These are phyloP conservation scores for Drosophila bunnanda DNA, from an alignment of 2,888 invertebrate species.

Conservation along the genomic window DNA sequence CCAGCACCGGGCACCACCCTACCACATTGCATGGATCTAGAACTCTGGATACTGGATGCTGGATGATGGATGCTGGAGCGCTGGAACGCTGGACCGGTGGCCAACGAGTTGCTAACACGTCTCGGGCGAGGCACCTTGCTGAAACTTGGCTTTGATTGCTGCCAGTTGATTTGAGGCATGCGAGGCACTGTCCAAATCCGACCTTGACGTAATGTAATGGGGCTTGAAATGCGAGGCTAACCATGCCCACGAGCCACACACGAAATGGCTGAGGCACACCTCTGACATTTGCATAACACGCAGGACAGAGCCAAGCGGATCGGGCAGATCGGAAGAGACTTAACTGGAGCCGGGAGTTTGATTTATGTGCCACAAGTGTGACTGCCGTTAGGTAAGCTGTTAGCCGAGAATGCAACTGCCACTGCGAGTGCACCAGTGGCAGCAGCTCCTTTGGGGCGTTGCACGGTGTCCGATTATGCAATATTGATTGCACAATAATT, in stretches of 20 bases:
- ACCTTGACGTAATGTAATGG: slow-evolving; percentile 71
- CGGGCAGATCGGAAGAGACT: slow-evolving; percentile 9
- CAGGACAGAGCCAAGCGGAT: slow-evolving; percentile 36
- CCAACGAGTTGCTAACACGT: slow-evolving; percentile 69
- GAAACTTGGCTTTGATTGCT: slow-evolving; percentile 62
- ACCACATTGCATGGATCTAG: slow-evolving; percentile 12
- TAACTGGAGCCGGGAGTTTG: slow-evolving; percentile 47
- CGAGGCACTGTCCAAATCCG: slow-evolving; percentile 44
- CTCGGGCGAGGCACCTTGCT: slow-evolving; percentile 76
- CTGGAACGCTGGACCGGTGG: slow-evolving; percentile 20
- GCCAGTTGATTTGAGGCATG: slow-evolving; percentile 65
- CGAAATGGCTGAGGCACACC: slow-evolving; percentile 70
- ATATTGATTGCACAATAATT: slow-evolving; percentile 79
- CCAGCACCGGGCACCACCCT: slow-evolving; percentile 28
- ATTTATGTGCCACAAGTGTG: slow-evolving; percentile 78
- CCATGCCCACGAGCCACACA: slow-evolving; percentile 78
- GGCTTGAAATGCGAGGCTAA: slow-evolving; percentile 55
- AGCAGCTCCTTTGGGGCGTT: slow-evolving; percentile 62
- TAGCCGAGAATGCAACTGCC: slow-evolving; percentile 21
- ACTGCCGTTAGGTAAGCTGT: slow-evolving; percentile 68
- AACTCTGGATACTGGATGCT: background rate
- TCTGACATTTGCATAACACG: slow-evolving; percentile 78
- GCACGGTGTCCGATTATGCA: slow-evolving; percentile 73
- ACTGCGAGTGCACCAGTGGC: background rate
- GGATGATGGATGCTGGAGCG: background rate